phyloP scores from a whole-genome alignment of 2,797 vertebrate genomes.

The Helicolenus hilgendorfi region DNA sequence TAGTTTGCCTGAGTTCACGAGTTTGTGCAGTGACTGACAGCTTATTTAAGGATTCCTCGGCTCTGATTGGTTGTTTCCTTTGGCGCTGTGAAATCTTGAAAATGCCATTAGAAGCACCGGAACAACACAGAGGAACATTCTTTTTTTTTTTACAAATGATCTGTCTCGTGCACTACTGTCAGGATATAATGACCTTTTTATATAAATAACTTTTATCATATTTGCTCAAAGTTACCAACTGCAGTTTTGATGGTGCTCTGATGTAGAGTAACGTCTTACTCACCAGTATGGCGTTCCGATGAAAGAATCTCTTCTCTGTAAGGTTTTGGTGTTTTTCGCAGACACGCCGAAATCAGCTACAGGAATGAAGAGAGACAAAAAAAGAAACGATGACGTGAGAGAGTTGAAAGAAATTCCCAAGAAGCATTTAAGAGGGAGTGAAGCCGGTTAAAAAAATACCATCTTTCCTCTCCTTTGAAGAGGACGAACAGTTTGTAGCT shows the following conservation, averaged over 20 bases:
- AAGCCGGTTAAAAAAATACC: not conserved
- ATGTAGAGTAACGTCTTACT: constrained; percentile 69
- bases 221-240: not conserved
- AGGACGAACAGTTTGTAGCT: not conserved
- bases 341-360: constrained; percentile 98
- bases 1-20: too few species aligned
- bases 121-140: too few species aligned
- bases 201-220: not conserved
- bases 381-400: not conserved
- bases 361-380: constrained; percentile 23
- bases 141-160: too few species aligned
- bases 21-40: too few species aligned
- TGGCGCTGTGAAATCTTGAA: too few species aligned
- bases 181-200: not conserved
- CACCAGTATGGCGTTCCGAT: constrained; percentile 99
- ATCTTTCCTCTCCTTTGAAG: not conserved
- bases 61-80: too few species aligned
- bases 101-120: too few species aligned
- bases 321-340: constrained; percentile 96
- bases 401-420: not conserved
- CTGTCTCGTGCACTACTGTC: too few species aligned
- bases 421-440: not conserved
- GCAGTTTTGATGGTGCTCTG: too few species aligned
- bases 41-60: too few species aligned
- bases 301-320: constrained; percentile 97